Evolutionary conservation across 2,888 invertebrate species (phyloP).

Genomic region (Dynastes hyllus): DNA sequence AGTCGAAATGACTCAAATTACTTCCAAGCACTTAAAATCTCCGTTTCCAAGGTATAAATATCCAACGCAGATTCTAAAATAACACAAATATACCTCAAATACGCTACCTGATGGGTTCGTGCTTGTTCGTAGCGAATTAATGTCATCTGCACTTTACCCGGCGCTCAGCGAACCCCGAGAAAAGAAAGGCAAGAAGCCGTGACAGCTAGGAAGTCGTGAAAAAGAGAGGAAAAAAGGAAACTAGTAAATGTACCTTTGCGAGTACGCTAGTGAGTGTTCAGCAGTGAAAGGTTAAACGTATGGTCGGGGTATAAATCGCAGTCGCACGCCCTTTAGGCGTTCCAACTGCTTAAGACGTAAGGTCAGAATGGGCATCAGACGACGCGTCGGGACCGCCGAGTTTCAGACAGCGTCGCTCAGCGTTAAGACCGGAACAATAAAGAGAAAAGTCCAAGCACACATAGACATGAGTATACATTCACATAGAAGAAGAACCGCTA

Average conservation of each 20-base stretch:
- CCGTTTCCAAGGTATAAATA: too few species aligned
- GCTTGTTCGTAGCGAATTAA: constrained; percentile 20
- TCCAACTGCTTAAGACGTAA: constrained; percentile 50
- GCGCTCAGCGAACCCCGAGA: not conserved
- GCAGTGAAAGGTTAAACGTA: constrained; percentile 43
- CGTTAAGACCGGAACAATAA: constrained; percentile 46
- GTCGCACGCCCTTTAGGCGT: constrained; percentile 50
- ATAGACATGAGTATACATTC: not conserved
- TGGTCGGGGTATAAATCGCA: constrained; percentile 39
- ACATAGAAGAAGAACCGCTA: constrained; percentile 17
- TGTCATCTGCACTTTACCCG: constrained; percentile 33
- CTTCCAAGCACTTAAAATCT: too few species aligned
- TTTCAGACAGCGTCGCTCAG: constrained; percentile 38
- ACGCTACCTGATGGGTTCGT: not conserved
- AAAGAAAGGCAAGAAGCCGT: constrained; percentile 38
- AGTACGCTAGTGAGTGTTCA: constrained; percentile 13
- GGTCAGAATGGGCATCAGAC: constrained; percentile 52
- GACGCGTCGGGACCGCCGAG: constrained; percentile 46
- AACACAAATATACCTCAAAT: not conserved
- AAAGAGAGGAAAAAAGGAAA: constrained; percentile 22
- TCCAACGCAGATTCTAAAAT: too few species aligned
- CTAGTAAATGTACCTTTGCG: constrained; percentile 28
- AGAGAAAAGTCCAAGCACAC: constrained; percentile 10
- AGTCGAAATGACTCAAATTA: too few species aligned
- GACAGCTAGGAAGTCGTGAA: not conserved